phyloP scores from a whole-genome alignment of 2,888 invertebrate genomes.

The Noctua comes region DNA sequence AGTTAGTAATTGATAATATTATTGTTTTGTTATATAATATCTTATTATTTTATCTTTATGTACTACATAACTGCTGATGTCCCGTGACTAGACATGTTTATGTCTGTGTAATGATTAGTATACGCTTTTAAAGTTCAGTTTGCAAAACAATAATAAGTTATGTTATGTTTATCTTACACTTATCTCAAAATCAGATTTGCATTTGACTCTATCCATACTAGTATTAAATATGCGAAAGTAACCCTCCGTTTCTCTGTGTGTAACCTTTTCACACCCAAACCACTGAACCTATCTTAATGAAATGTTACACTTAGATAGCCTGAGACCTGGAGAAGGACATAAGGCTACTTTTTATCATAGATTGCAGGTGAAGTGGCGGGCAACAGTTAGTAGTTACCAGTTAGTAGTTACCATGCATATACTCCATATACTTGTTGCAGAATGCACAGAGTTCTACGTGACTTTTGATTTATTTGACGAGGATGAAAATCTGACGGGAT shows the following conservation, averaged over 20 bases:
- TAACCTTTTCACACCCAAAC: background rate
- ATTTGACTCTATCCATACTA: background rate
- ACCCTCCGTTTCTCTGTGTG: background rate
- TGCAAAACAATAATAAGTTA: background rate
- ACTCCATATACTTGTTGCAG: background rate
- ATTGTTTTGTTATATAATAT: constrained; percentile 1
- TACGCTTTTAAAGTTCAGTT: background rate
- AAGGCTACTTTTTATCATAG: too few species aligned
- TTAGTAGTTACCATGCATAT: background rate
- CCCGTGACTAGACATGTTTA: background rate
- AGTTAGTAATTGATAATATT: background rate
- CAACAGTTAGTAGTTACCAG: background rate
- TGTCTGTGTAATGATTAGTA: constrained; percentile 3
- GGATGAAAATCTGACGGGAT: background rate
- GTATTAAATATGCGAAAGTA: background rate
- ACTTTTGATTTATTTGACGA: background rate
- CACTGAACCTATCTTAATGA: background rate
- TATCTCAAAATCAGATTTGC: background rate
- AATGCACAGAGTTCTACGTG: background rate
- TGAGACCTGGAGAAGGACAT: background rate
- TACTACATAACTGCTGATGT: constrained; percentile 15
- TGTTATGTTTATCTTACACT: background rate
- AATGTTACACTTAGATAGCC: background rate
- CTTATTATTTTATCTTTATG: constrained; percentile 7
- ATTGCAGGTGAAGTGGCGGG: background rate